Percentiles rank a stretch among this genome's conserved stretches.
phyloP scores from a whole-genome alignment of 2,888 invertebrate genomes.

The Chesias legatella region DNA sequence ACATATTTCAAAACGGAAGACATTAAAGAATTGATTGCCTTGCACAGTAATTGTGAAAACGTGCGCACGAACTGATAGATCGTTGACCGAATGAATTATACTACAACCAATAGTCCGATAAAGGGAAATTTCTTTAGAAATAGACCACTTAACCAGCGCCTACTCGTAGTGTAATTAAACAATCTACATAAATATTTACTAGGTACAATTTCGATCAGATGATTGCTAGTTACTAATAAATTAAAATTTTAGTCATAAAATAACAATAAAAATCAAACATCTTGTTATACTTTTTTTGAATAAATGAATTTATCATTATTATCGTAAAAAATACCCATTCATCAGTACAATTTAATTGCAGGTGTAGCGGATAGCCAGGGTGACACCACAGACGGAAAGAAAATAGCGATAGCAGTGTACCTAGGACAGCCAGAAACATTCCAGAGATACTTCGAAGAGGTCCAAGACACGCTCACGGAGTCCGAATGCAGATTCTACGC shows the following conservation, averaged over 20 bases:
- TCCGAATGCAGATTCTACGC: slow-evolving; percentile 82
- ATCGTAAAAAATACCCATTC: slow-evolving; percentile 5
- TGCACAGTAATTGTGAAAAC: slow-evolving; percentile 20
- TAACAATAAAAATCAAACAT: too few species aligned
- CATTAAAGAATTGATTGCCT: slow-evolving; percentile 12
- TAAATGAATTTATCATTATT: too few species aligned
- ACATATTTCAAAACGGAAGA: slow-evolving; percentile 16
- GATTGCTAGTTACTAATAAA: too few species aligned
- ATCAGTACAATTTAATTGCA: slow-evolving; percentile 32
- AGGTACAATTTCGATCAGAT: background rate
- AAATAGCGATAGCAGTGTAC: slow-evolving; percentile 93
- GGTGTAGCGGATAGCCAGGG: slow-evolving; percentile 81
- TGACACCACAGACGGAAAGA: slow-evolving; percentile 90
- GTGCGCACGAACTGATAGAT: slow-evolving; percentile 18
- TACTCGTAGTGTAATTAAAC: slow-evolving; percentile 16
- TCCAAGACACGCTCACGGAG: slow-evolving; percentile 83
- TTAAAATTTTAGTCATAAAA: too few species aligned
- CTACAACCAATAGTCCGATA: slow-evolving; percentile 13
- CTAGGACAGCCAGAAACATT: slow-evolving; percentile 91
- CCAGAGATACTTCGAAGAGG: slow-evolving; percentile 84
- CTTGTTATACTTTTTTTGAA: too few species aligned
- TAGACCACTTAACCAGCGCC: slow-evolving; percentile 14
- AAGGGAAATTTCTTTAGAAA: slow-evolving; percentile 21
- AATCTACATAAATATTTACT: slow-evolving; percentile 19
- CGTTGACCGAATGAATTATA: slow-evolving; percentile 13